Evolutionary conservation across 1,140 invertebrate species (phyloP), one percentile per base, ranked within the genome.

Genomic region (Akabosia matsudoensis): DNA sequence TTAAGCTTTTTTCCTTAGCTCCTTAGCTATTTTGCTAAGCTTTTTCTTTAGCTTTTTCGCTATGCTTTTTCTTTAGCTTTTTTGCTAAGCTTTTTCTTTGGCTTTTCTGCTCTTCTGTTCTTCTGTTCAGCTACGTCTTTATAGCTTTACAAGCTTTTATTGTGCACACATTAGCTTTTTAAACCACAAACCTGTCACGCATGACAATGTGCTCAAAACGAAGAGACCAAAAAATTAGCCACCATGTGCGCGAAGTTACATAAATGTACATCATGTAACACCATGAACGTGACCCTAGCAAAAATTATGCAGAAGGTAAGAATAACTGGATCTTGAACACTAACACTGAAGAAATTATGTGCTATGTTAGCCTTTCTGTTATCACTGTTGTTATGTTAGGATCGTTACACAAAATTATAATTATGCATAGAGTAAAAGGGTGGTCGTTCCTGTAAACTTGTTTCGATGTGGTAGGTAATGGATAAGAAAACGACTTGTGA

Each of bases 151-250:
- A 61, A 22, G 24, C 24, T 45, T 18, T 7, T 45, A 10, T 45
- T 45, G 7, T 45, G 37, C 18, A 45, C 37, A 45, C 37, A n/a
- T n/a, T n/a, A n/a, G n/a, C n/a, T n/a, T 45, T 45, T 45, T 18
- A 22, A 61, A 61, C 54, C 54, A 61, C 54, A 61, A 22, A 61
- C 14, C 31, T 28, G 24, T 28, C 61, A 67, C 61, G 30, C 30
- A 31, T 67, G 7, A 67, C 14, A 28, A 7, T 4, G 24, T 22
- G 54, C 13, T 67, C 26, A 67, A 31, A 67, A 67, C 7, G 30
- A 30, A 67, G n/a, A n/a, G n/a, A n/a, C n/a, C n/a, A n/a, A 45
- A 45, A 67, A 67, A 7, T 67, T 30, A 67, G 22, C 61, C 61
- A 67, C 61, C 61, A n/a, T 67, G 61, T 67, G 26, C 24, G 14